phyloP scores from a whole-genome alignment of 2,797 vertebrate species.

The Serranus cabrilla region DNA sequence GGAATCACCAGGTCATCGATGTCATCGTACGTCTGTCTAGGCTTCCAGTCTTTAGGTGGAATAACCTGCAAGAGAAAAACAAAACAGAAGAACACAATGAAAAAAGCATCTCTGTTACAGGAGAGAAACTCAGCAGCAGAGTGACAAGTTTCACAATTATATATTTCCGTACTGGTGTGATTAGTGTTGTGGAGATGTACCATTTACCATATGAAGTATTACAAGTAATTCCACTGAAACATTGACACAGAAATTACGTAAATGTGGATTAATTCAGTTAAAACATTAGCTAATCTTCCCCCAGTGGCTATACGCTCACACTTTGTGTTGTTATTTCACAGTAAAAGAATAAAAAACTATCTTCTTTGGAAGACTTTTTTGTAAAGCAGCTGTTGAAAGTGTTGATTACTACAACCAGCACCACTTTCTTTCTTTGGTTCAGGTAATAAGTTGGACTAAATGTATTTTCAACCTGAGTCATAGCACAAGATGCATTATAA shows the following conservation, averaged over 20 bases:
- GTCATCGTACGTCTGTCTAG: constrained; percentile 92
- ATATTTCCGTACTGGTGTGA: neutral
- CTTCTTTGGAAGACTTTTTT: too few species aligned
- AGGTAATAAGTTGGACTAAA: too few species aligned
- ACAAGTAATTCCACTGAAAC: neutral
- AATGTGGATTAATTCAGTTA: neutral
- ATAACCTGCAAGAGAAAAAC: constrained; percentile 86
- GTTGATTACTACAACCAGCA: too few species aligned
- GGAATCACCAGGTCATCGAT: constrained; percentile 95
- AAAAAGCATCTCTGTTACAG: neutral
- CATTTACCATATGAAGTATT: neutral
- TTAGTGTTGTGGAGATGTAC: neutral
- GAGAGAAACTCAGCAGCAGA: neutral
- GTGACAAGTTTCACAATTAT: neutral
- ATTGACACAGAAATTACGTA: neutral
- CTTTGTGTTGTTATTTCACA: neutral
- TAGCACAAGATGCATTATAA: neutral
- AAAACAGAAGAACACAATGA: neutral
- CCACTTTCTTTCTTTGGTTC: too few species aligned
- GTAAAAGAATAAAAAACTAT: neutral
- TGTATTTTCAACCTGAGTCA: too few species aligned
- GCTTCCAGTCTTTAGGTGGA: constrained; percentile 96
- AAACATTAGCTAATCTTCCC: neutral
- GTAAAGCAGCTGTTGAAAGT: too few species aligned
- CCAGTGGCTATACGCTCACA: neutral